These are phyloP conservation scores for Maniola jurtina DNA, from an alignment of 1,140 invertebrate species.

Conservation along the genomic window DNA sequence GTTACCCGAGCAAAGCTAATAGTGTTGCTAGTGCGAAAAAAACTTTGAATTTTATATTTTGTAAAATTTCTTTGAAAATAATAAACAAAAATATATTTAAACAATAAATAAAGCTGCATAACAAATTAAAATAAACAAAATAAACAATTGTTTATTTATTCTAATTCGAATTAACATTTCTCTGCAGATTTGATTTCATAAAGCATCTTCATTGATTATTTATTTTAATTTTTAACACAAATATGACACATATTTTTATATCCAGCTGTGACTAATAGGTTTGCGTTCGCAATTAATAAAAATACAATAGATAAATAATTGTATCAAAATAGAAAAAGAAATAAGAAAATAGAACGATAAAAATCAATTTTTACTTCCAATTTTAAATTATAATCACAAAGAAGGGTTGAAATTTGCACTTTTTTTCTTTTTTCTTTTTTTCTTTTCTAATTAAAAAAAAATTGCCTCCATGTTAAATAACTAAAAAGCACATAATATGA, in stretches of 20 bases:
- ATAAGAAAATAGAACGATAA: constrained; percentile 6
- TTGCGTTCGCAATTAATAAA: neutral
- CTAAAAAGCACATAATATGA: too few species aligned
- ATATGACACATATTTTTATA: constrained; percentile 4
- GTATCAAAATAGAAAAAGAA: constrained; percentile 15
- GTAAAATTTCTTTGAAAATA: too few species aligned
- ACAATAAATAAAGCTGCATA: neutral
- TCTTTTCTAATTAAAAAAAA: too few species aligned
- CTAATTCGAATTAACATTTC: constrained; percentile 1
- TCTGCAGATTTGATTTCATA: constrained; percentile 1
- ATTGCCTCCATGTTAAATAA: too few species aligned
- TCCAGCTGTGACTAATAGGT: constrained; percentile 22
- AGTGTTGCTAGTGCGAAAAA: too few species aligned
- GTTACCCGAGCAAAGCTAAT: too few species aligned
- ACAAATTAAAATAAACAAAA: neutral
- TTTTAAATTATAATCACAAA: constrained; percentile 14
- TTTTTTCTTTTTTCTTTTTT: too few species aligned
- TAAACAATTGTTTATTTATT: constrained; percentile 6
- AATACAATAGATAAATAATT: neutral
- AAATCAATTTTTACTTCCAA: constrained; percentile 17
- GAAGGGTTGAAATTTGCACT: too few species aligned
- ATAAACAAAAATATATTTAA: neutral
- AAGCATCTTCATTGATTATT: neutral
- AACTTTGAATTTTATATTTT: too few species aligned
- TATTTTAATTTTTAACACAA: constrained; percentile 1